Percentiles rank a stretch among this genome's conserved stretches.
Evolutionary conservation across 2,797 vertebrate species (phyloP).

Genomic region (Prionace glauca): DNA sequence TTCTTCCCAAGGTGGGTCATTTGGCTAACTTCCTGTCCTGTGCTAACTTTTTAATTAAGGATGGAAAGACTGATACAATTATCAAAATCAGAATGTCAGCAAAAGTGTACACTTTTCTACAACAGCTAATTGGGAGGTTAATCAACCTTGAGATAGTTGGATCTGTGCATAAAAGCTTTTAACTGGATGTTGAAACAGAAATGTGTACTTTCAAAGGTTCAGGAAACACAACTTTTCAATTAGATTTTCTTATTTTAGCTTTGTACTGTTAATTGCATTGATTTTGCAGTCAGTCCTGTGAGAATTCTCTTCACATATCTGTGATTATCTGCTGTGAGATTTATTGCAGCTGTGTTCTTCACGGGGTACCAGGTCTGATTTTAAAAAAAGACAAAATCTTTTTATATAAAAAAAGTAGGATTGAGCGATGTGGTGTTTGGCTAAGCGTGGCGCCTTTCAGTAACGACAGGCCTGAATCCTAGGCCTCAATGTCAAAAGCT

Average conservation of each 20-base stretch:
- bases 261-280: slow-evolving; percentile 32
- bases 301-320: not conserved
- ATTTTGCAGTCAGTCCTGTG: not conserved
- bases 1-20: not conserved
- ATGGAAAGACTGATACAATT: not conserved
- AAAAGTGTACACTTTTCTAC: not conserved
- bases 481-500: not conserved
- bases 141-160: not conserved
- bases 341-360: not conserved
- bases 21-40: not conserved
- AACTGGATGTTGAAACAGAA: not conserved
- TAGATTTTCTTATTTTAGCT: slow-evolving; percentile 27
- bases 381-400: not conserved
- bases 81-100: not conserved
- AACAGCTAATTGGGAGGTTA: not conserved
- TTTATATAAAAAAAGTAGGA: not conserved
- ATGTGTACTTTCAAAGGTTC: not conserved
- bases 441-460: not conserved
- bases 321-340: not conserved
- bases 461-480: no score
- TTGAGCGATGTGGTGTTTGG: not conserved
- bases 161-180: not conserved
- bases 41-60: not conserved
- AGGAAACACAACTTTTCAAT: slow-evolving; percentile 32
- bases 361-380: not conserved